Base-by-base conservation (phyloP, 2,888 invertebrate genomes). In the Pseudeuparius sepicola region DNA sequence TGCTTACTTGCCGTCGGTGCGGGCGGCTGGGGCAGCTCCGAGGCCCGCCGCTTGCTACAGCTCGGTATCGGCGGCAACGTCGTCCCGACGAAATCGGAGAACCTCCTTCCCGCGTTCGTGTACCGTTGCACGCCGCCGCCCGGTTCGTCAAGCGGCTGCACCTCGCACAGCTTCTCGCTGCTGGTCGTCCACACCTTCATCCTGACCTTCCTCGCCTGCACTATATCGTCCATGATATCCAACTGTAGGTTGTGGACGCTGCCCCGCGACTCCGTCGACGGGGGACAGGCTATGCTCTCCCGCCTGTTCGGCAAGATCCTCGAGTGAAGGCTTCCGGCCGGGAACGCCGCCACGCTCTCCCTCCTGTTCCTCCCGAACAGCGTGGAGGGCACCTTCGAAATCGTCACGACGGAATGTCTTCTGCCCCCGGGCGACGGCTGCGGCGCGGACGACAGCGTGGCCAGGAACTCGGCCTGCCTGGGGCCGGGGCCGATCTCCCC, bases 191-290 rank as follows among this genome's bases (percentile, higher is more conserved):
- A 86, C 53, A 87, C 71, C 53, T 84, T 85, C 74, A 87, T 77
- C 40, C 84, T 75, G 1, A 84, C 76, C 67, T 86, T 86, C 31
- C 83, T 71, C 9, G 84, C 81, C 52, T 79, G 78, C 9, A 86
- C 80, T 41, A 87, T 87, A 54, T 87, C 85, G 51, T 87, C 87
- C 86, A 87, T 86, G 46, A 87, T 86, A 54, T 87, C 87, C 49
- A 87, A 63, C 56, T 85, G 84, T 4, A 87, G 67, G 55, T 86
- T 87, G 58, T 86, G 86, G 24, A 80, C 77, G 59, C 85, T 85
- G 83, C 28, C 71, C 61, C 24, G 77, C 67, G 51, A 80, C 80
- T 31, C 79, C 78, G 24, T 83, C 75, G 29, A 84, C 77, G 31
- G 82, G 78, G 45, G 82, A 80, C 49, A 49, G 2, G 49, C 49